phyloP scores from a whole-genome alignment of 2,113 vertebrate species.

The Ptilorrhoa leucosticta region DNA sequence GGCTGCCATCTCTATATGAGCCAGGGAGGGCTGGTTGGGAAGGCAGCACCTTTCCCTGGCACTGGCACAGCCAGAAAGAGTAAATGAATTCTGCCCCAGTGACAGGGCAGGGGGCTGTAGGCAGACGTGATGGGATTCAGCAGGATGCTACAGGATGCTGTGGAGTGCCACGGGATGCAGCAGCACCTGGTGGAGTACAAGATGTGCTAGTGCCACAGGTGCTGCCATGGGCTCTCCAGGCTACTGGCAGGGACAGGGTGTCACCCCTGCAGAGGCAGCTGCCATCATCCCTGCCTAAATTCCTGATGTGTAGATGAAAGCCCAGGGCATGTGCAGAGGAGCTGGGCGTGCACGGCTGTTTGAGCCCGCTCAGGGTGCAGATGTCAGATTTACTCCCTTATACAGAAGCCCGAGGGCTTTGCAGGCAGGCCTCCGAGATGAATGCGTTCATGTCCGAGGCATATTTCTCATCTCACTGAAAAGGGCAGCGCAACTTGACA shows the following conservation, averaged over 20 bases:
- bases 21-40: not conserved
- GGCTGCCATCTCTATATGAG: not conserved
- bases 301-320: fast-evolving
- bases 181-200: not conserved
- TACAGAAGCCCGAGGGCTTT: not conserved
- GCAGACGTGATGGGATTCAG: fast-evolving
- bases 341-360: not conserved
- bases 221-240: fast-evolving
- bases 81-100: not conserved
- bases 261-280: not conserved
- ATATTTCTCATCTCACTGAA: not conserved
- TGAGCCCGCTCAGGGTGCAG: not conserved
- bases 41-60: not conserved
- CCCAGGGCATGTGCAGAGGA: not conserved
- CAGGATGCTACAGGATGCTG: not conserved
- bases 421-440: not conserved
- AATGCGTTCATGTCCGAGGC: fast-evolving
- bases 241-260: not conserved
- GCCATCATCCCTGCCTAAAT: not conserved
- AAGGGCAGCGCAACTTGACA: not conserved
- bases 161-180: not conserved
- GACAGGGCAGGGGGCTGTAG: not conserved
- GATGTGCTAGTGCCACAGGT: not conserved
- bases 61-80: not conserved
- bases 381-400: not conserved